Base-by-base conservation (phyloP, 2,113 vertebrate species). In the Scophthalmus maximus region DNA sequence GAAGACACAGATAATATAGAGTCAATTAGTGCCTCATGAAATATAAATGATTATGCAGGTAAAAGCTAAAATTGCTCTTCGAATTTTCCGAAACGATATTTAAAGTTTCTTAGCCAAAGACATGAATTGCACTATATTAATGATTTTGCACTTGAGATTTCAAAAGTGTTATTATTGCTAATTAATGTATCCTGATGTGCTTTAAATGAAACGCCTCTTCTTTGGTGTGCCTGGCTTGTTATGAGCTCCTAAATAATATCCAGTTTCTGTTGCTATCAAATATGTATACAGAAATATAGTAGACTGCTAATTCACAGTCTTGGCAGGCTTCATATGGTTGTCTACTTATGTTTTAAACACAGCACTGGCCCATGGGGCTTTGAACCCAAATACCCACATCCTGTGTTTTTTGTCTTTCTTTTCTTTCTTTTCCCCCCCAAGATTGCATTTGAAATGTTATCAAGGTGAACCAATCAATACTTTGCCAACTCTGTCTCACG, bases 391-490 rank as follows among this genome's bases (percentile, higher is more conserved):
- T 68, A 55, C 56, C 29, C 18, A 58, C 56, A 40, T 72, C 44
- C 67, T 46, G 42, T 46, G 12, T 40, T 40, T 40, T 46, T 40
- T n/a, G 17, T 20, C 1, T 8, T 60, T 42, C n/a, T 17, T 0
- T 49, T 34, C 15, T 38, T 32, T 53, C 32, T 49, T 34, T 53
- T 58, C 27, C 32, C 47, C n/a, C 20, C 29, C 30, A 53, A 53
- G 83, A 79, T 84, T 49, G 70, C 55, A 74, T 87, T 73, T 85
- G 40, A 87, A 87, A 81, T 4, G 4, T 55, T 68, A 67, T 72
- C 77, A 81, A 75, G 77, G 40, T 82, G 72, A 83, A 73, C 36
- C 22, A 46, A 87, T 90, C 83, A 32, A 89, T 90, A 84, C 29
- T 82, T 82, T 73, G 51, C 26, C 64, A 78, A 53, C 51, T 80